Percentiles rank a stretch among this genome's conserved stretches.
Evolutionary conservation across 35 echinoderm and acorn worm genomes (phyloP).

Genomic region (Apostichopus californicus): DNA sequence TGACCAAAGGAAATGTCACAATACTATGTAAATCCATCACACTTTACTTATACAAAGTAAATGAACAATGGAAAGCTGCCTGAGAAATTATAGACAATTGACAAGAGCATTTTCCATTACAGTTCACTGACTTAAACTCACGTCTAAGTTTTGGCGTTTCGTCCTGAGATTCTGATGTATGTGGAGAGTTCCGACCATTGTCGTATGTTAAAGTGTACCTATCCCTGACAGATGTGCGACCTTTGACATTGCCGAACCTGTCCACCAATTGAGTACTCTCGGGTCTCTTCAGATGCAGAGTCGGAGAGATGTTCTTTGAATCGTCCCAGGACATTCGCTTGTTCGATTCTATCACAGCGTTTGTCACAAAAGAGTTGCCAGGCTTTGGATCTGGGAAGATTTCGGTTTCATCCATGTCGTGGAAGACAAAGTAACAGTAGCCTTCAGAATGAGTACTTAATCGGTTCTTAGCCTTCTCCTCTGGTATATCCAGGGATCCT

Average conservation of each 20-base stretch:
- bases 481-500: constrained; percentile 39
- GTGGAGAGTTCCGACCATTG: constrained; percentile 16
- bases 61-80: no score
- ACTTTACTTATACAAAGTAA: no score
- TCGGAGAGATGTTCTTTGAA: constrained; percentile 3
- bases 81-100: no score
- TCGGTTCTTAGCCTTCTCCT: constrained; percentile 47
- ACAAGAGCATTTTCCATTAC: no score
- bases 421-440: constrained; percentile 81
- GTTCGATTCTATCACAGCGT: constrained; percentile 48
- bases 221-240: constrained; percentile 70
- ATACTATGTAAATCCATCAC: no score
- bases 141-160: constrained; percentile 47
- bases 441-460: constrained; percentile 66
- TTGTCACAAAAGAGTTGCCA: constrained; percentile 38
- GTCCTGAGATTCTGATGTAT: constrained; percentile 38
- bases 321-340: constrained; percentile 35
- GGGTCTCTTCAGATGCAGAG: constrained; percentile 24
- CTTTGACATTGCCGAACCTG: constrained; percentile 76
- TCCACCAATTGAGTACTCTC: constrained; percentile 73
- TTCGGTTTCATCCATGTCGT: constrained; percentile 61
- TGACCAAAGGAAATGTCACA: no score
- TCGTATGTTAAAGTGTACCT: constrained; percentile 80
- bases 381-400: constrained; percentile 23
- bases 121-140: not conserved